phyloP scores from a whole-genome alignment of 2,113 vertebrate species.

The Bos taurus region ARS-UCD2.0 NC_037357.1:64459001-64459500 shows the following conservation, averaged over 20 bases:
- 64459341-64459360: background rate
- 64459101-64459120: background rate
- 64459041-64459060: background rate
- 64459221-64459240: background rate
- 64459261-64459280: background rate
- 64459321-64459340: background rate
- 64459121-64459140: background rate
- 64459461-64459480: background rate
- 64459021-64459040: background rate
- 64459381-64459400: background rate
- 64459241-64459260: no score
- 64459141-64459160: background rate
- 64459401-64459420: background rate
- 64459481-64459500: background rate
- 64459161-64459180: background rate
- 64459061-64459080: background rate
- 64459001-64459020: background rate
- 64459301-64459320: background rate
- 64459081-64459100: background rate
- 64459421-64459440: background rate
- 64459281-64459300: background rate
- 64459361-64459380: background rate
- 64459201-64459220: background rate
- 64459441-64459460: background rate
- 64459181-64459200: background rate